Conservation (phyloP, 2,888 invertebrate species). For the Colletes collaris region DNA sequence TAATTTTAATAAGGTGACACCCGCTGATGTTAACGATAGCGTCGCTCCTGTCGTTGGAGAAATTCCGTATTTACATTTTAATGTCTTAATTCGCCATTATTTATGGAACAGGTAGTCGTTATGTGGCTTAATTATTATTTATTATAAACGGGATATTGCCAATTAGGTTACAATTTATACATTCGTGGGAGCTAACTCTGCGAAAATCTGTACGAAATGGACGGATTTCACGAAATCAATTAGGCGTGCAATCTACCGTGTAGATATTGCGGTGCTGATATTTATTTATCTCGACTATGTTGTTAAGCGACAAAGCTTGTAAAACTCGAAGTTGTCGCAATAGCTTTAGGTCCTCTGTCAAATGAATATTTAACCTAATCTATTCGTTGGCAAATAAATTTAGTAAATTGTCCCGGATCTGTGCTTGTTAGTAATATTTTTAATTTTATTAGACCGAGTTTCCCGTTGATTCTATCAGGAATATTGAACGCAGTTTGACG, state of each 20-base stretch:
- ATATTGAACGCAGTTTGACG: constrained; percentile 20
- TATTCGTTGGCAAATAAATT: too few relatives aligned
- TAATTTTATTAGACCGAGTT: too few relatives aligned
- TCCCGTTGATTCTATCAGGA: constrained; percentile 33
- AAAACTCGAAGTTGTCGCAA: too few relatives aligned
- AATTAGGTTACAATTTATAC: too few relatives aligned
- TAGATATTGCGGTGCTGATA: background rate
- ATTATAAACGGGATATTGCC: too few relatives aligned
- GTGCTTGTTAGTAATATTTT: too few relatives aligned
- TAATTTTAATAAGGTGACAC: constrained; percentile 28
- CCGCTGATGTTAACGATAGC: constrained; percentile 11
- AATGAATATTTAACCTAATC: too few relatives aligned
- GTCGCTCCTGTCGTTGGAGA: constrained; percentile 4
- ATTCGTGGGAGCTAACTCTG: background rate
- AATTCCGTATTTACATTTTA: constrained; percentile 18
- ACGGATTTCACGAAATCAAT: constrained; percentile 24
- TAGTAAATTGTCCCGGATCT: too few relatives aligned
- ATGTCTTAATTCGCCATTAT: constrained; percentile 34
- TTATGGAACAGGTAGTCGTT: constrained; percentile 14
- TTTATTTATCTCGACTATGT: background rate
- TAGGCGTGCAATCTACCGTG: background rate
- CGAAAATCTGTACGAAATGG: constrained; percentile 4
- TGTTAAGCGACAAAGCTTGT: too few relatives aligned
- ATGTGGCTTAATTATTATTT: background rate
- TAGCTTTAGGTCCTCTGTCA: too few relatives aligned